Evolutionary conservation across 2,888 invertebrate genomes (phyloP).

Genomic region (Ypsolopha sequella): DNA sequence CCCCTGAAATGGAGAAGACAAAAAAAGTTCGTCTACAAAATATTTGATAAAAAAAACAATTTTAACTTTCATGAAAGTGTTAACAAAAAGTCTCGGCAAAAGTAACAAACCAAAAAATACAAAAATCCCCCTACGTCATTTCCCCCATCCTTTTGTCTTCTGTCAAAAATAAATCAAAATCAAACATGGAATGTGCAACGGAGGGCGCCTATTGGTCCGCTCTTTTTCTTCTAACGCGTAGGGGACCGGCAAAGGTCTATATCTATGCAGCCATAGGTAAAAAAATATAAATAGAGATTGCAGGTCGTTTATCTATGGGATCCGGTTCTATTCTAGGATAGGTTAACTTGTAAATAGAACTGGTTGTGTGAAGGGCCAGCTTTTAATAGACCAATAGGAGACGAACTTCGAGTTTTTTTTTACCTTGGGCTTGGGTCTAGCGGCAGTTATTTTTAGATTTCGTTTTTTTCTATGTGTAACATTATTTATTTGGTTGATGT

Average conservation of each 20-base stretch:
- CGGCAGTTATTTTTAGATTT: not conserved
- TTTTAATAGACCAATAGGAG: slow-evolving; percentile 4
- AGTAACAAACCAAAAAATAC: too few species aligned
- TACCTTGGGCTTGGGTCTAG: not conserved
- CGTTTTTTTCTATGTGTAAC: not conserved
- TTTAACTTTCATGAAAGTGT: too few species aligned
- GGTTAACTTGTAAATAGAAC: slow-evolving; percentile 9
- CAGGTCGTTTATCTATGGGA: slow-evolving; percentile 4
- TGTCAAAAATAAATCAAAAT: slow-evolving; percentile 35
- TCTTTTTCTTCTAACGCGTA: slow-evolving; percentile 18
- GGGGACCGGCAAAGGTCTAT: slow-evolving; percentile 13
- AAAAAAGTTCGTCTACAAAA: too few species aligned
- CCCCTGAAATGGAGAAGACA: too few species aligned
- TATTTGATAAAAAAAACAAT: too few species aligned
- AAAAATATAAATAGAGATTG: slow-evolving; percentile 14
- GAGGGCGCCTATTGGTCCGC: slow-evolving; percentile 22
- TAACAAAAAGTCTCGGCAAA: too few species aligned
- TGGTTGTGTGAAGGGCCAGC: slow-evolving; percentile 11
- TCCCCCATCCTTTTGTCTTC: slow-evolving; percentile 15
- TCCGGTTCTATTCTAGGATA: slow-evolving; percentile 19
- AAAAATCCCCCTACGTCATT: not conserved
- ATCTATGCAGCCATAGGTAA: slow-evolving; percentile 11
- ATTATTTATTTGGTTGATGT: too few species aligned
- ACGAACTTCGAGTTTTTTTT: too few species aligned
- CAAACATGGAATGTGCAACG: slow-evolving; percentile 14